phyloP scores from a whole-genome alignment of 2,797 vertebrate genomes.

The Nyctibius grandis region DNA sequence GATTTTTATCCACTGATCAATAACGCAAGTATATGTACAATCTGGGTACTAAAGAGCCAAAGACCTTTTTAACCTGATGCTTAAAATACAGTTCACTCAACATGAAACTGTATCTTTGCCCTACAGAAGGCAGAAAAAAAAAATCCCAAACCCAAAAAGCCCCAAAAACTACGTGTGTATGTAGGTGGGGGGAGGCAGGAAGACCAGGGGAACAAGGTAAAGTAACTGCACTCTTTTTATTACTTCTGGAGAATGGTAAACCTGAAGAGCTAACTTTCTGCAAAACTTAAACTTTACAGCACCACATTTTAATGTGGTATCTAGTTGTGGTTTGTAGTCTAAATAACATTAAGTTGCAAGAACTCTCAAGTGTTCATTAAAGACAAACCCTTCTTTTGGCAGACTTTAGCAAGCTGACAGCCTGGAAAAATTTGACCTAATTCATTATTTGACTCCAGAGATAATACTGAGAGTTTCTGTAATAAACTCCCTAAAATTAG shows the following conservation, averaged over 20 bases:
- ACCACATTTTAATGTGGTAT: background rate
- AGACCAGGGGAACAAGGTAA: background rate
- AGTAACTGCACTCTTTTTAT: background rate
- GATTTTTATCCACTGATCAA: background rate
- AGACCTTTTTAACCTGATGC: background rate
- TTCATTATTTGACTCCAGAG: background rate
- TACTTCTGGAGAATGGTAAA: background rate
- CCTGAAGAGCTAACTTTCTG: background rate
- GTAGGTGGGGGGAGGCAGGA: rapidly evolving
- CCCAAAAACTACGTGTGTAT: background rate
- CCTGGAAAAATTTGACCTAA: background rate
- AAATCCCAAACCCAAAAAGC: background rate
- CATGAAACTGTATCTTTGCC: background rate
- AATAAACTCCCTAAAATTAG: background rate
- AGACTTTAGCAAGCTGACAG: background rate
- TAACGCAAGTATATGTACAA: background rate
- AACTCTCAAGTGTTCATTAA: background rate
- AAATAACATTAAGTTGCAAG: background rate
- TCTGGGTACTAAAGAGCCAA: background rate
- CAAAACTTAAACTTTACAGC: background rate
- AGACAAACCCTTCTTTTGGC: background rate
- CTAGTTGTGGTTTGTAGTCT: background rate
- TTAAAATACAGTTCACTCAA: background rate
- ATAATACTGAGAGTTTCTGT: background rate
- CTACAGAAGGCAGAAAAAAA: background rate